Evolutionary conservation across 2,113 vertebrate species (phyloP).

Genomic region (Hypocryptadius cinnamomeus): DNA sequence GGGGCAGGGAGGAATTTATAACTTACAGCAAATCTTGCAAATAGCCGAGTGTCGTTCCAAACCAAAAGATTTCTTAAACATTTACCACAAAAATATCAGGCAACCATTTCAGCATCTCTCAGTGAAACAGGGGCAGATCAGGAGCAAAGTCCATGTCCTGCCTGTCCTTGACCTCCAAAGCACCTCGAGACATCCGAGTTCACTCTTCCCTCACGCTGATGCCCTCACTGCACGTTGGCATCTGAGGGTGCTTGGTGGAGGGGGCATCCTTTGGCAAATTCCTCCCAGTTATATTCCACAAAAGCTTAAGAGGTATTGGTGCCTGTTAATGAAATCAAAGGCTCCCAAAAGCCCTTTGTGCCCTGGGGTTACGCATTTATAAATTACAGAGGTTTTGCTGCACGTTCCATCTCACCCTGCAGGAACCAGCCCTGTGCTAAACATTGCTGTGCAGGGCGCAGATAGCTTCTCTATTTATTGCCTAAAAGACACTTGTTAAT

Average conservation of each 20-base stretch:
- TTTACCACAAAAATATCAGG: neutral
- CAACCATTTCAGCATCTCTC: neutral
- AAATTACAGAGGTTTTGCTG: neutral
- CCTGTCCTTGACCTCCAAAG: neutral
- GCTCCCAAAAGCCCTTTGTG: neutral
- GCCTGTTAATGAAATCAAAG: neutral
- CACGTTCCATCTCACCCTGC: neutral
- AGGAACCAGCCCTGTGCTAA: neutral
- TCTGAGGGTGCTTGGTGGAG: neutral
- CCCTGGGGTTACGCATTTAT: neutral
- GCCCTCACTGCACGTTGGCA: neutral
- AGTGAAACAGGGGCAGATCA: neutral
- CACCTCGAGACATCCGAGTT: fast-evolving
- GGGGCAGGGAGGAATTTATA: neutral
- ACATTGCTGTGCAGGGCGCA: neutral
- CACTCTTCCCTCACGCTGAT: neutral
- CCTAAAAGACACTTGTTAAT: slow-evolving; percentile 41
- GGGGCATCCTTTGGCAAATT: neutral
- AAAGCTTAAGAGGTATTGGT: neutral
- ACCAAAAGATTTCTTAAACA: neutral
- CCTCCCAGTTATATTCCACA: neutral
- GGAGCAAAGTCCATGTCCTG: neutral
- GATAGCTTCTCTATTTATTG: slow-evolving; percentile 15
- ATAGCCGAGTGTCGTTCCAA: neutral
- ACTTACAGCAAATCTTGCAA: neutral